Evolutionary conservation across 2,888 invertebrate genomes (phyloP), one percentile per base, ranked within the genome.

Genomic region (Drosophila parthenogenetica): DNA sequence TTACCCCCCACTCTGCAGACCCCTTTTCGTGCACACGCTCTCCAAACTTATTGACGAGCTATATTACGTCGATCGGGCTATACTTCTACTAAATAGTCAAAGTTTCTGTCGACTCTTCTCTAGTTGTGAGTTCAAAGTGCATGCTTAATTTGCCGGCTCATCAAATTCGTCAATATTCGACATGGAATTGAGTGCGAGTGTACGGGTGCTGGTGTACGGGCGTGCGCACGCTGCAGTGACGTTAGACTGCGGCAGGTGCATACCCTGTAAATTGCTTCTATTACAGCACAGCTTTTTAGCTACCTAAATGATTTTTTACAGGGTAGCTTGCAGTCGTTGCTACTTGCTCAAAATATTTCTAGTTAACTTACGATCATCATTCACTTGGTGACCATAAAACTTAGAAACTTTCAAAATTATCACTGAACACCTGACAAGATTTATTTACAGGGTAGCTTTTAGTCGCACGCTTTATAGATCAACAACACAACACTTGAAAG

Each of bases 121-220:
- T 62, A 62, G 58, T 49, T 79, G 37, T 53, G 45, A 78, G 81
- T 82, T 82, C 81, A 82, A 82, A 87, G 81, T 81, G 78, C 81
- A 81, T 42, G 69, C 66, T 71, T 77, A 82, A 81, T 73, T 81
- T 77, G 65, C 42, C 66, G 51, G 55, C 55, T 69, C 62, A 63
- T 55, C 79, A 66, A 69, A 69, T 76, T 64, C 60, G 73, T 77
- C 80, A 63, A 86, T 79, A 80, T 77, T 79, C 55, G 46, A 73
- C 58, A 53, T 45, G 39, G 66, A 64, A 62, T 66, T 72, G 58
- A 63, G 46, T 54, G 16, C 53, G 25, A 35, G 17, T 39, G 17
- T 35, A 35, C 35, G 35, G 1, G 35, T 13, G 8, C 13, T 11
- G 1, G 35, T 29, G 29, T 29, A 29, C 29, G n/a, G n/a, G n/a